Evolutionary conservation across 64 coral and sea anemone species (phyloP).

Genomic region (Anthopleura sola): DNA sequence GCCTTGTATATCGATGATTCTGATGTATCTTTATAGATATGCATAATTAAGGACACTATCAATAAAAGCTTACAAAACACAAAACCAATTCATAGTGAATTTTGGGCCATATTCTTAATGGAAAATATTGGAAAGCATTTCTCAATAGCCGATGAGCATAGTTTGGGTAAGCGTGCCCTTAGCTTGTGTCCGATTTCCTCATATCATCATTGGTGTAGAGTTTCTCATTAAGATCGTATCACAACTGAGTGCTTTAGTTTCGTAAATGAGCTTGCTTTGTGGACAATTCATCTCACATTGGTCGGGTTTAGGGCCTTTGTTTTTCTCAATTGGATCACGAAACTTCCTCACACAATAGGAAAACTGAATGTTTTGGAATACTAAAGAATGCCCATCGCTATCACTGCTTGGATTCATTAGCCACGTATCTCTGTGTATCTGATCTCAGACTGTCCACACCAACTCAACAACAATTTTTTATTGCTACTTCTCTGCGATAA

Average conservation of each 20-base stretch:
- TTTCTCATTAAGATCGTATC: slow-evolving; percentile 21
- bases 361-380: neutral
- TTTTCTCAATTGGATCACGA: neutral
- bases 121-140: neutral
- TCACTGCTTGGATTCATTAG: neutral
- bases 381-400: neutral
- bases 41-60: neutral
- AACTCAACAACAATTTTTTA: neutral
- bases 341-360: neutral
- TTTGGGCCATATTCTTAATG: neutral
- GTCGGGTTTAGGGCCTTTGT: neutral
- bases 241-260: neutral
- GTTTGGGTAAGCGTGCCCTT: neutral
- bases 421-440: neutral
- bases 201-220: neutral
- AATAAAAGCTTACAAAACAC: neutral
- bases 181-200: neutral
- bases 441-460: neutral
- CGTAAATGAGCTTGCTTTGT: slow-evolving; percentile 7
- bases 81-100: neutral
- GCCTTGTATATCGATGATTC: neutral
- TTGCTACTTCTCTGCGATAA: neutral
- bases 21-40: neutral
- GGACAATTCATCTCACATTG: slow-evolving; percentile 10
- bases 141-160: neutral